These are phyloP conservation scores for Sigmodon hispidus DNA, from an alignment of 2,113 vertebrate genomes.

Conservation along the genomic window DNA sequence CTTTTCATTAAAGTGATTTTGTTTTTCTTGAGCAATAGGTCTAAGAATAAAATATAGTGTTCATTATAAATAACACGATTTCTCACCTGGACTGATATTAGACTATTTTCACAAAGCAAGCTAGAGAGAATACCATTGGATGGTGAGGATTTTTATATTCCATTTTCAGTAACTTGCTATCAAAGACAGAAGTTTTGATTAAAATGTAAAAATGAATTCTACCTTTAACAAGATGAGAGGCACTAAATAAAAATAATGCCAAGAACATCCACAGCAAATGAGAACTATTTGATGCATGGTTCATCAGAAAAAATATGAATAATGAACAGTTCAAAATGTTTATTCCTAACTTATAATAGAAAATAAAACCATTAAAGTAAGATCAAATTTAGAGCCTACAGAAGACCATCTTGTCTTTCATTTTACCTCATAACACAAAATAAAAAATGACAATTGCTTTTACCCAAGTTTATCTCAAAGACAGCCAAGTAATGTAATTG, in stretches of 20 bases:
- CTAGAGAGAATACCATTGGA: slow-evolving; percentile 60
- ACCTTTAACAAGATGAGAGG: slow-evolving; percentile 68
- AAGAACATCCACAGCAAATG: slow-evolving; percentile 65
- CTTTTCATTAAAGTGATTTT: slow-evolving; percentile 50
- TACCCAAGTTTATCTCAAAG: slow-evolving; percentile 58
- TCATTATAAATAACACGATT: slow-evolving; percentile 42
- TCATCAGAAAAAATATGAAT: slow-evolving; percentile 51
- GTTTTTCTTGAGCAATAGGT: slow-evolving; percentile 24
- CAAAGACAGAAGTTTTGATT: slow-evolving; percentile 75
- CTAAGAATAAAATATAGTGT: slow-evolving; percentile 13
- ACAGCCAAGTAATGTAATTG: slow-evolving; percentile 50
- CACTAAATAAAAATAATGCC: slow-evolving; percentile 53
- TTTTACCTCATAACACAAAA: slow-evolving; percentile 56
- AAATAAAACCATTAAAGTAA: slow-evolving; percentile 73
- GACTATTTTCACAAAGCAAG: slow-evolving; percentile 37
- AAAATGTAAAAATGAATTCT: slow-evolving; percentile 71
- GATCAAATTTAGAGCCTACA: slow-evolving; percentile 68
- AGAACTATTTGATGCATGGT: slow-evolving; percentile 53
- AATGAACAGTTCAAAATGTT: slow-evolving; percentile 46
- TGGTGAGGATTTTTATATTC: slow-evolving; percentile 53
- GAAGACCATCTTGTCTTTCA: slow-evolving; percentile 38
- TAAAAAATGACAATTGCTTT: slow-evolving; percentile 76
- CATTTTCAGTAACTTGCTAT: slow-evolving; percentile 59
- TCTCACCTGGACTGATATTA: slow-evolving; percentile 29
- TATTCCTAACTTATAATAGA: slow-evolving; percentile 64